These are phyloP conservation scores for Phycodurus eques DNA, from an alignment of 2,113 vertebrate species.

Conservation along the genomic window DNA sequence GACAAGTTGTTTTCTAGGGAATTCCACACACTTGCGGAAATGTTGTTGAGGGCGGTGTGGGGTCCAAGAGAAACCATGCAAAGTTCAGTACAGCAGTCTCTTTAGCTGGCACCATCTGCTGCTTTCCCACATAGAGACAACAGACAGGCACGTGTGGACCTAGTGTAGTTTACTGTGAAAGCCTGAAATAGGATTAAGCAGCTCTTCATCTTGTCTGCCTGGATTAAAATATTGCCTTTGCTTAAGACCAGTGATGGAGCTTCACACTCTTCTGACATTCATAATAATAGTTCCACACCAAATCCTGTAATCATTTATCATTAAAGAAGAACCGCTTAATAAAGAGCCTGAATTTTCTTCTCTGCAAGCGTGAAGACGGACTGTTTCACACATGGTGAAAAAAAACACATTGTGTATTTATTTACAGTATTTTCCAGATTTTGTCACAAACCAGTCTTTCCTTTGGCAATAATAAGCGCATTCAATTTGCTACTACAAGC, in stretches of 20 bases:
- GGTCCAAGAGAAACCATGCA: conserved; percentile 32
- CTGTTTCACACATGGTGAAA: neutral
- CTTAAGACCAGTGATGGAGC: conserved; percentile 55
- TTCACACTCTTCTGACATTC: conserved; percentile 36
- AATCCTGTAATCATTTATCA: conserved; percentile 52
- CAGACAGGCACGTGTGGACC: conserved; percentile 46
- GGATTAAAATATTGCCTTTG: conserved; percentile 69
- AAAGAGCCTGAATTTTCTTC: neutral
- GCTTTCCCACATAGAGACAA: conserved; percentile 54
- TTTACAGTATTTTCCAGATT: neutral
- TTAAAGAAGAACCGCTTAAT: conserved; percentile 38
- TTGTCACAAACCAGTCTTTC: neutral
- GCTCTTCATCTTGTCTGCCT: conserved; percentile 68
- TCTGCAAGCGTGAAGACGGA: neutral
- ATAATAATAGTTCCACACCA: conserved; percentile 49
- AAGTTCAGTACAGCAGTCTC: conserved; percentile 52
- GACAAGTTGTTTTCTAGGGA: conserved; percentile 18
- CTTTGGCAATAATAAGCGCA: conserved; percentile 18
- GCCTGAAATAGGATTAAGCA: conserved; percentile 75
- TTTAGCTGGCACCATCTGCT: conserved; percentile 58
- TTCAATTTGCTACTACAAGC: conserved; percentile 12
- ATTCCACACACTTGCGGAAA: conserved; percentile 27
- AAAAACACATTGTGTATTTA: no score
- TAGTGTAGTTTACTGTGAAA: conserved; percentile 68
- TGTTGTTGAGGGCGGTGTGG: conserved; percentile 35